phyloP scores from a whole-genome alignment of 1,140 invertebrate genomes.

The Lysiphlebus fabarum region DNA sequence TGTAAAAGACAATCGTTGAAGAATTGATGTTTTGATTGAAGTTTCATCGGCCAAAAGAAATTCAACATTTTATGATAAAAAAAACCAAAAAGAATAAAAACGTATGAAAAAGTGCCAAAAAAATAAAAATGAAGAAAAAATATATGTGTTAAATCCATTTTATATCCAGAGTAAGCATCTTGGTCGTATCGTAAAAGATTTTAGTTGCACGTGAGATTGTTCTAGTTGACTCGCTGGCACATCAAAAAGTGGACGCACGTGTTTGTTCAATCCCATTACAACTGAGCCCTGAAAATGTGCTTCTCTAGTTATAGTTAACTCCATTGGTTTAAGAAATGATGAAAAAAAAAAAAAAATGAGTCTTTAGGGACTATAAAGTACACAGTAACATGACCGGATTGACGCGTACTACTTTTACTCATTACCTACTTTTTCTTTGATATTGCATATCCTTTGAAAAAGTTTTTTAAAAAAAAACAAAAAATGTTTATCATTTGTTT shows the following conservation, averaged over 20 bases:
- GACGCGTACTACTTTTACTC: too few species aligned
- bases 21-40: neutral
- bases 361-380: too few species aligned
- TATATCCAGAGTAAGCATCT: neutral
- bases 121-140: too few species aligned
- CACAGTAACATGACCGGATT: too few species aligned
- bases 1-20: constrained; percentile 1
- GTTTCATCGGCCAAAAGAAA: too few species aligned
- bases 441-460: too few species aligned
- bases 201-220: constrained; percentile 2
- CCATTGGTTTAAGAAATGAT: neutral
- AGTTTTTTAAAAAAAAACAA: too few species aligned
- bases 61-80: too few species aligned
- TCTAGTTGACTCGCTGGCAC: neutral
- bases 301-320: neutral
- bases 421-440: too few species aligned
- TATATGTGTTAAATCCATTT: constrained; percentile 3
- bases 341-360: neutral
- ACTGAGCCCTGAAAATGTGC: neutral
- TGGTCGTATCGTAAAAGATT: constrained; percentile 9
- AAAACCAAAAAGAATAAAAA: too few species aligned
- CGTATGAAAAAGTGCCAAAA: too few species aligned
- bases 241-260: constrained; percentile 12
- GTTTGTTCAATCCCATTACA: constrained; percentile 9
- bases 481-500: too few species aligned